phyloP scores from a whole-genome alignment of 2,113 vertebrate genomes.

The Nothocercus nigrocapillus region DNA sequence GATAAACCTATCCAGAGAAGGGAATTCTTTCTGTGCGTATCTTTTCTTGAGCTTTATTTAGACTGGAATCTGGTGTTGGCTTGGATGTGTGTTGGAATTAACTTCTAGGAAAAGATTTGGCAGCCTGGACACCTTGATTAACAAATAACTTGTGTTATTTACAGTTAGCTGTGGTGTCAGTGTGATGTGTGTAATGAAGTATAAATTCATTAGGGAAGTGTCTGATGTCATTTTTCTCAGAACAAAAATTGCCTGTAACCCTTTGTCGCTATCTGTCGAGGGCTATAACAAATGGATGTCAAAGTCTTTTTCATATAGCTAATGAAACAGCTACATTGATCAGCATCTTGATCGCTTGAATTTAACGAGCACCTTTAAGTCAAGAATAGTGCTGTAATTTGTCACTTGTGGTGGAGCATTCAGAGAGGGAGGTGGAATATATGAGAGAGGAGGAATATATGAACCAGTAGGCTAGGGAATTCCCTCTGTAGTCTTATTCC shows the following conservation, averaged over 20 bases:
- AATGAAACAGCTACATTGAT: not conserved
- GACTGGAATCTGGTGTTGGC: not conserved
- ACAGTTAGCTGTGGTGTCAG: not conserved
- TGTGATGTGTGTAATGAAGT: not conserved
- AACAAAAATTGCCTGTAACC: not conserved
- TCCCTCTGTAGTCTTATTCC: not conserved
- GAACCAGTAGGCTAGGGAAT: not conserved
- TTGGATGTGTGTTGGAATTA: not conserved
- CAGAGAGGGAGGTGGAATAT: not conserved
- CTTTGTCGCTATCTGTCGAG: not conserved
- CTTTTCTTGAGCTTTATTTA: conserved; percentile 19
- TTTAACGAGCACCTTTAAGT: not conserved
- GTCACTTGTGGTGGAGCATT: not conserved
- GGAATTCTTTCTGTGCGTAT: not conserved
- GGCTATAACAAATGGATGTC: not conserved
- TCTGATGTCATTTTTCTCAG: not conserved
- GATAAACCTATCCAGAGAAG: conserved; percentile 18
- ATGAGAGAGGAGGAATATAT: not conserved
- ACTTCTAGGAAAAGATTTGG: not conserved
- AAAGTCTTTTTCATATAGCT: not conserved
- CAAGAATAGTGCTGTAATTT: not conserved
- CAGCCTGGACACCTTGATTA: not conserved
- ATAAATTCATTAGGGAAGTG: not conserved
- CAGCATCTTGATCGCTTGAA: not conserved
- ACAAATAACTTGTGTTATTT: not conserved